Conservation (phyloP, 2,888 invertebrate species). For the Phyto melanocephala region DNA sequence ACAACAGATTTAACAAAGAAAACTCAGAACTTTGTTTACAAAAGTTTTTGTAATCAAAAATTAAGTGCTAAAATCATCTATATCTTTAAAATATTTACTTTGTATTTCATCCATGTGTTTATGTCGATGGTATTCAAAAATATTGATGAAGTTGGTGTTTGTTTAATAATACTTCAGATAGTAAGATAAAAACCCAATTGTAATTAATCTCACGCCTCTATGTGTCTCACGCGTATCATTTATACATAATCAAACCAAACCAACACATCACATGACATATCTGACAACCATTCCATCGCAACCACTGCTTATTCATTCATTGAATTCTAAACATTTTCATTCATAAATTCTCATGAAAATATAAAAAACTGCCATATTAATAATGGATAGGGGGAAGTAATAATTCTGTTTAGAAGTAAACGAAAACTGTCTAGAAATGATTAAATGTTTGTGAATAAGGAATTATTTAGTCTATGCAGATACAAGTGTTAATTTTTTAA, state of each 20-base stretch:
- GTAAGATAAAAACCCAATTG: constrained; percentile 33
- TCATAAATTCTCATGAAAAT: constrained; percentile 58
- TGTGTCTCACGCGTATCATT: constrained; percentile 68
- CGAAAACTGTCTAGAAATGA: too few relatives aligned
- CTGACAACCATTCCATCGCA: constrained; percentile 1
- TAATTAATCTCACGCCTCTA: constrained; percentile 66
- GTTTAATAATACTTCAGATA: constrained; percentile 11
- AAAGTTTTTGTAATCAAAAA: constrained; percentile 31
- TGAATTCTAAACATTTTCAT: constrained; percentile 56
- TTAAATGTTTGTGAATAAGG: too few relatives aligned
- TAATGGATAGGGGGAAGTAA: not conserved
- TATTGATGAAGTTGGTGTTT: constrained; percentile 7
- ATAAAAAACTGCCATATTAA: constrained; percentile 17
- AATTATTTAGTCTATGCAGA: too few relatives aligned
- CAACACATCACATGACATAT: constrained; percentile 19
- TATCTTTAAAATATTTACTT: constrained; percentile 7
- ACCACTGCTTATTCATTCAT: constrained; percentile 16
- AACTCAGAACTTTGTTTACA: constrained; percentile 15
- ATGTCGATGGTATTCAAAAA: constrained; percentile 22
- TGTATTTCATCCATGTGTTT: constrained; percentile 39
- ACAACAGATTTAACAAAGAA: not conserved
- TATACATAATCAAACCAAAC: constrained; percentile 53
- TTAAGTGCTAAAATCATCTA: constrained; percentile 39
- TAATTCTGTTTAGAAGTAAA: too few relatives aligned
- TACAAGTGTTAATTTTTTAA: too few relatives aligned